phyloP scores from a whole-genome alignment of 2,888 invertebrate genomes.

The Scotopteryx bipunctaria region DNA sequence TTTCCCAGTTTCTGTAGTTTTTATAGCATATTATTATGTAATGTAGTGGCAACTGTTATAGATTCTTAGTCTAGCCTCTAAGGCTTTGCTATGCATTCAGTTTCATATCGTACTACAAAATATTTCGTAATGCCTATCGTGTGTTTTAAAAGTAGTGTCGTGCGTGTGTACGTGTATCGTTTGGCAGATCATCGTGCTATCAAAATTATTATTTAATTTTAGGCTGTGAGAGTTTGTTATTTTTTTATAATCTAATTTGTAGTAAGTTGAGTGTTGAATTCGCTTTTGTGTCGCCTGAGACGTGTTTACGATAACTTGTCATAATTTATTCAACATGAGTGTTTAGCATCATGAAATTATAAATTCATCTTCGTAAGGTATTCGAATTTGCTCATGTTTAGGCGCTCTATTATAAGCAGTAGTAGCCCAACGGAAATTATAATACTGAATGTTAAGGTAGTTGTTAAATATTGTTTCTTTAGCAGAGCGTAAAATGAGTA shows the following conservation, averaged over 20 bases:
- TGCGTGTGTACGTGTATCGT: conserved; percentile 21
- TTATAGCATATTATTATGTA: conserved; percentile 10
- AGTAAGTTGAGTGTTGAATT: conserved; percentile 26
- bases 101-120: conserved; percentile 28
- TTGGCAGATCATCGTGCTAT: conserved; percentile 45
- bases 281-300: conserved; percentile 19
- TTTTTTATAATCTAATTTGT: conserved; percentile 39
- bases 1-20: conserved; percentile 22
- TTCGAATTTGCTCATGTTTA: conserved; percentile 1
- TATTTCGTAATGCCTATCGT: conserved; percentile 39
- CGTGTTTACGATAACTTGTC: conserved; percentile 6
- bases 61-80: conserved; percentile 23
- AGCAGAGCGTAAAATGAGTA: not conserved
- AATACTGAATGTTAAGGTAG: conserved; percentile 5
- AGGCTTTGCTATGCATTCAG: conserved; percentile 31
- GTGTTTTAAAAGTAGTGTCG: conserved; percentile 19
- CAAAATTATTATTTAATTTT: conserved; percentile 67
- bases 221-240: conserved; percentile 75
- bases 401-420: conserved; percentile 4
- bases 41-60: conserved; percentile 22
- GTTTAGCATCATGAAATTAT: conserved; percentile 41
- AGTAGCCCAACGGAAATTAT: conserved; percentile 1
- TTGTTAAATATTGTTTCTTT: not conserved
- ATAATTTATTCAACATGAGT: conserved; percentile 48
- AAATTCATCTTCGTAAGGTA: conserved; percentile 1